Evolutionary conservation across 2,888 invertebrate genomes (phyloP).

Genomic region (Trichogramma evanescens): DNA sequence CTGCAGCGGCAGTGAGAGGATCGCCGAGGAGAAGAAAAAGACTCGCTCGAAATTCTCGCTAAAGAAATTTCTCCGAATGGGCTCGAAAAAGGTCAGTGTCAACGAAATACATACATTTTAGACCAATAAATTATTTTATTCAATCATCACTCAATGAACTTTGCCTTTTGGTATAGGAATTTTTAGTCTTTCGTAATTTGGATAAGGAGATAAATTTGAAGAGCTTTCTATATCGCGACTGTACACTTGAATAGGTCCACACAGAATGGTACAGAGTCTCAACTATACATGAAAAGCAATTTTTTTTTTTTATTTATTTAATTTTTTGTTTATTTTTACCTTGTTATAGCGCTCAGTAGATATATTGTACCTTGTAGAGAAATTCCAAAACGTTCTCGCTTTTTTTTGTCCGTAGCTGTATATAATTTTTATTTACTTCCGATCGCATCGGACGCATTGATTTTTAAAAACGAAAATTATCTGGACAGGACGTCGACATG

Average conservation of each 20-base stretch:
- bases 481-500: constrained; percentile 52
- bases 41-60: constrained; percentile 69
- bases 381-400: no score
- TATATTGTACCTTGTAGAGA: no score
- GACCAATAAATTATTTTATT: neutral
- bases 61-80: constrained; percentile 75
- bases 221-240: no score
- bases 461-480: no score
- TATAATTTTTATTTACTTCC: no score
- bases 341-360: neutral
- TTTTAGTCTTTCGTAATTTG: no score
- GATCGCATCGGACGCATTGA: no score
- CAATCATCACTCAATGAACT: neutral
- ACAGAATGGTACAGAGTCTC: no score
- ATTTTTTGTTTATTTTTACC: neutral
- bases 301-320: neutral
- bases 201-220: no score
- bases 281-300: no score
- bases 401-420: no score
- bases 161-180: neutral
- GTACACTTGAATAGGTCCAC: no score
- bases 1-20: constrained; percentile 22
- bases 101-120: neutral
- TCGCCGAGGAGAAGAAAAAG: constrained; percentile 59
- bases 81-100: constrained; percentile 53